phyloP scores from a whole-genome alignment of 2,888 invertebrate genomes.

The Gerris lacustris region DNA sequence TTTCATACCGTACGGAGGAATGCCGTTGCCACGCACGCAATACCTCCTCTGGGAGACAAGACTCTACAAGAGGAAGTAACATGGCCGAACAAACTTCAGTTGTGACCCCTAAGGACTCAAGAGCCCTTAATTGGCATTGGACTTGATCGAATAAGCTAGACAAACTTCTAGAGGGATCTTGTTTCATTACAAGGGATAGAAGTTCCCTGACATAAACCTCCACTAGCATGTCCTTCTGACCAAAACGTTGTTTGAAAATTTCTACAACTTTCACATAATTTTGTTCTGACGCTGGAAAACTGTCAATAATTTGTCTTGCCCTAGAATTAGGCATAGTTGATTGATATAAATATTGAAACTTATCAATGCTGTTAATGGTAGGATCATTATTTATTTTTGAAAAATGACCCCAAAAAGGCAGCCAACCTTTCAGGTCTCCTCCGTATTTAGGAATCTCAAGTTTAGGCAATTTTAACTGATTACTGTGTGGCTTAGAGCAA shows the following conservation, averaged over 20 bases:
- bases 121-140: conserved; percentile 30
- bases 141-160: conserved; percentile 29
- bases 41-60: conserved; percentile 31
- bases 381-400: not conserved
- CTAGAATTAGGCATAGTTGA: not conserved
- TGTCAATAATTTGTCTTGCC: not conserved
- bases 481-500: not conserved
- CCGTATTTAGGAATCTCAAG: not conserved
- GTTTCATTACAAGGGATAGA: not conserved
- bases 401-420: not conserved
- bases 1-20: not conserved
- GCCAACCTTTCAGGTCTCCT: not conserved
- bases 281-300: not conserved
- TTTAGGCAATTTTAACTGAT: not conserved
- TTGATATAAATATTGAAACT: not conserved
- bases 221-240: not conserved
- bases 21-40: conserved; percentile 28
- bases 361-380: not conserved
- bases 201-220: not conserved
- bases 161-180: not conserved
- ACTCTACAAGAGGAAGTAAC: conserved; percentile 33
- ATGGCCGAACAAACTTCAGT: conserved; percentile 30
- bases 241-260: not conserved
- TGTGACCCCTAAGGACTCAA: conserved; percentile 30
- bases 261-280: not conserved